Percentiles rank a stretch among this genome's conserved stretches.
Evolutionary conservation across 1,140 invertebrate genomes (phyloP).

Genomic region (Zaprionus inermis): DNA sequence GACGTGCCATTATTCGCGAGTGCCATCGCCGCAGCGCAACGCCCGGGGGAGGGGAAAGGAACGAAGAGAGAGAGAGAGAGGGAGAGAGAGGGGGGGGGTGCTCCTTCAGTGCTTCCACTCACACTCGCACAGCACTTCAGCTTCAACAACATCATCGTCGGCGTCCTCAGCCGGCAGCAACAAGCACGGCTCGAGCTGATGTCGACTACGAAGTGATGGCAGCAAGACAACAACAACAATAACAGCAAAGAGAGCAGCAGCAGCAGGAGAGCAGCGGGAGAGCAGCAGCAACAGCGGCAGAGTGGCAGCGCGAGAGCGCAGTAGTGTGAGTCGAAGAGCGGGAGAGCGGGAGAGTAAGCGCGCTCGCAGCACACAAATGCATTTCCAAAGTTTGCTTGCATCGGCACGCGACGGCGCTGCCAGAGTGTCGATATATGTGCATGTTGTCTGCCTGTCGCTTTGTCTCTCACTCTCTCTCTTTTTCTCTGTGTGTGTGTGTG

Average conservation of each 20-base stretch:
- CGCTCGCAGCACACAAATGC: slow-evolving; percentile 32
- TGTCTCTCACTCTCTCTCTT: not conserved
- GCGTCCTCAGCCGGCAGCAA: not conserved
- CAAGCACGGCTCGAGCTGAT: not conserved
- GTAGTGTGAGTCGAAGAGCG: not conserved
- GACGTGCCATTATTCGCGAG: slow-evolving; percentile 69
- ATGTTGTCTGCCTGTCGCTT: not conserved
- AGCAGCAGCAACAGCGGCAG: no score
- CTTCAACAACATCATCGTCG: slow-evolving; percentile 18
- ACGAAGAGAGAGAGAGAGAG: no score
- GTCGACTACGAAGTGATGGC: slow-evolving; percentile 17
- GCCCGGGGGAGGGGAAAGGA: no score
- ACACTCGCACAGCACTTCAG: not conserved
- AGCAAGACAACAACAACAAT: slow-evolving; percentile 29
- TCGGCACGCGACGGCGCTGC: slow-evolving; percentile 6
- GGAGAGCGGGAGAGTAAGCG: not conserved
- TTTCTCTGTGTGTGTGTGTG: slow-evolving; percentile 9
- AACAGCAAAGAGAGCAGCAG: slow-evolving; percentile 2
- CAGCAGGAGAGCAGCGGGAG: not conserved
- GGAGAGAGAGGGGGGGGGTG: not conserved
- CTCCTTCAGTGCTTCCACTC: slow-evolving; percentile 21
- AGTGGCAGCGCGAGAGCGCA: no score
- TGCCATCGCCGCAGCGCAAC: slow-evolving; percentile 24
- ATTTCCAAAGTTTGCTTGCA: slow-evolving; percentile 31
- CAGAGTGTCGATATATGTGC: slow-evolving; percentile 12